Conservation (phyloP, 1,140 invertebrate genomes). For the Metopolophium dirhodum region DNA sequence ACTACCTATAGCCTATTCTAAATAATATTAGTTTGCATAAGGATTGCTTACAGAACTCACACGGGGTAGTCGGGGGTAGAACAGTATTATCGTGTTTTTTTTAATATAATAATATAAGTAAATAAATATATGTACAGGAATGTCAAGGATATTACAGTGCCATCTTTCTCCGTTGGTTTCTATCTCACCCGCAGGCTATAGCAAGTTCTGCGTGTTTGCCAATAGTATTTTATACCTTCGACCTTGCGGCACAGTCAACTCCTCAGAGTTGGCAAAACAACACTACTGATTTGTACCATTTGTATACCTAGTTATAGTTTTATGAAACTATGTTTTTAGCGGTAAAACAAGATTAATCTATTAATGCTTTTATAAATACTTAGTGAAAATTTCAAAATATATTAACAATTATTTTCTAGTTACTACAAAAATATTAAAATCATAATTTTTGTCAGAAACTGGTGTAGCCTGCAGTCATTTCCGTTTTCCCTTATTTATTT, state of each 20-base stretch:
- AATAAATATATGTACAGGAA: conserved; percentile 47
- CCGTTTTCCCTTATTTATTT: no score
- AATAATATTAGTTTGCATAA: not conserved
- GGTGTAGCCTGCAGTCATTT: no score
- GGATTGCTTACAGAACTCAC: not conserved
- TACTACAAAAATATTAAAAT: no score
- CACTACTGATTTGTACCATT: conserved; percentile 8
- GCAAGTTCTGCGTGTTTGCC: conserved; percentile 48
- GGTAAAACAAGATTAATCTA: not conserved
- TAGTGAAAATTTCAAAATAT: no score
- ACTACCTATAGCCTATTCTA: not conserved
- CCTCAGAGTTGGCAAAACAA: conserved; percentile 1
- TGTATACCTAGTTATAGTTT: not conserved
- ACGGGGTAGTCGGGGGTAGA: not conserved
- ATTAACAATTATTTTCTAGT: no score
- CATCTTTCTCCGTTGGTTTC: conserved; percentile 40
- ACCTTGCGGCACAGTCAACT: conserved; percentile 48
- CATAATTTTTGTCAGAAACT: no score
- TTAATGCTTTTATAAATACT: no score
- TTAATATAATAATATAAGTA: not conserved
- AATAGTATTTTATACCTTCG: conserved; percentile 36
- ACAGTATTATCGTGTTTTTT: not conserved
- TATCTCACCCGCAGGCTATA: conserved; percentile 18
- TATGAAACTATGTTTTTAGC: not conserved
- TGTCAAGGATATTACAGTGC: conserved; percentile 54